These are phyloP conservation scores for Luscinia luscinia DNA, from an alignment of 2,797 vertebrate genomes.

Conservation along the genomic window DNA sequence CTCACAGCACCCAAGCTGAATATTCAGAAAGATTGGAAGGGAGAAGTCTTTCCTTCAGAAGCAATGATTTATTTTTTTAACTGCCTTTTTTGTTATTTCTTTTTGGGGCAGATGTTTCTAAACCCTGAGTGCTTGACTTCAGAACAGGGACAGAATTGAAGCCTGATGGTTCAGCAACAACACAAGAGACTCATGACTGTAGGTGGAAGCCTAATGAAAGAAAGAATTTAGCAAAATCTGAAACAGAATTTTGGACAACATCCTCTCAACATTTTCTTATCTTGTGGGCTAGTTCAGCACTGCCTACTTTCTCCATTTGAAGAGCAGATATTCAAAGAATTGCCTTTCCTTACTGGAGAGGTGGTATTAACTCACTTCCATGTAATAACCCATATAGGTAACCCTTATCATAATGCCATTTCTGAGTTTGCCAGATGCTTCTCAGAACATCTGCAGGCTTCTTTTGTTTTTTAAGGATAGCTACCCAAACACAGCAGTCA, in stretches of 20 bases:
- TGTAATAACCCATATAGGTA: not conserved
- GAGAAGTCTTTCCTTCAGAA: not conserved
- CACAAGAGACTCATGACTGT: accelerated
- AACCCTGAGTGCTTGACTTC: not conserved
- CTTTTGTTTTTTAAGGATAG: not conserved
- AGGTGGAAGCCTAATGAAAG: not conserved
- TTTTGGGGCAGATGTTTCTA: not conserved
- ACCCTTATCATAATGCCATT: not conserved
- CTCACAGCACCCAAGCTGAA: not conserved
- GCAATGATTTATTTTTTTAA: not conserved
- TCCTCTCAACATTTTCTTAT: not conserved
- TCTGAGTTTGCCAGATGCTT: not conserved
- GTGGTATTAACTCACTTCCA: not conserved
- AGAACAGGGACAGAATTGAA: not conserved
- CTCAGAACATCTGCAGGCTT: not conserved
- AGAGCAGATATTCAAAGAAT: not conserved
- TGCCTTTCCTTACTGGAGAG: not conserved
- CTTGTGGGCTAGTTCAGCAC: not conserved
- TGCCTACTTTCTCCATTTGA: not conserved
- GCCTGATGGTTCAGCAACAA: not conserved
- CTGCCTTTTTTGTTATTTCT: not conserved
- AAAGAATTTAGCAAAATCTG: not conserved
- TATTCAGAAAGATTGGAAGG: not conserved
- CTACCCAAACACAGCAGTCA: not conserved
- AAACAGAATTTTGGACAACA: not conserved